phyloP scores from a whole-genome alignment of 2,113 vertebrate species.

The Catharus minimus region DNA sequence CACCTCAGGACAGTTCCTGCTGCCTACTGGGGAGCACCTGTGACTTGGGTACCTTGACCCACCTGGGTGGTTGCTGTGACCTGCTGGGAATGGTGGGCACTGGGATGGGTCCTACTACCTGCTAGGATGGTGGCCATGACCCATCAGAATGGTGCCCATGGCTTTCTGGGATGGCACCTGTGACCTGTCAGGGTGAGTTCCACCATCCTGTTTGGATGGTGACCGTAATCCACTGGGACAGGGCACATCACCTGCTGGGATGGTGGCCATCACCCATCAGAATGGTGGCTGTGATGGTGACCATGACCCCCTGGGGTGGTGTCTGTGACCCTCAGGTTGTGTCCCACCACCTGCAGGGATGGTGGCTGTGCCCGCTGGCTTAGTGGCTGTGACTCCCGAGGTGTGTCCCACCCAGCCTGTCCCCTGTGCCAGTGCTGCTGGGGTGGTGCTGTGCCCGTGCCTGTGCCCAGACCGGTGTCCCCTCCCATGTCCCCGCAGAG shows the following conservation, averaged over 20 bases:
- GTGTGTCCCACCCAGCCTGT: neutral
- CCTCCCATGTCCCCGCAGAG: constrained; percentile 70
- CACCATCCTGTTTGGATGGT: neutral
- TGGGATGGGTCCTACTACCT: neutral
- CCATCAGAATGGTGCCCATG: neutral
- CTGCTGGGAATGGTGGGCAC: neutral
- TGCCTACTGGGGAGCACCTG: neutral
- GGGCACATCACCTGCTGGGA: neutral
- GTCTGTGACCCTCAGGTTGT: neutral
- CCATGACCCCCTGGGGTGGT: neutral
- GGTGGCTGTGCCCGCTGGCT: neutral
- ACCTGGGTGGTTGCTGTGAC: neutral
- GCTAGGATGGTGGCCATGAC: neutral
- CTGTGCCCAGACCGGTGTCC: accelerated
- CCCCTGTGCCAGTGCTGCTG: neutral
- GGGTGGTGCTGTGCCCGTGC: neutral
- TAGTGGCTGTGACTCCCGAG: neutral
- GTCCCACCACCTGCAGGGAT: neutral
- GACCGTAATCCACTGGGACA: neutral
- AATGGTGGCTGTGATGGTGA: neutral
- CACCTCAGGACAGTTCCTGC: neutral
- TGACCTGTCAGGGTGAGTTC: neutral
- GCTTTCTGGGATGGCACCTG: neutral
- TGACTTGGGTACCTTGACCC: neutral
- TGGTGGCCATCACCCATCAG: neutral